A percentile compares a stretch with the other conserved stretches of the same genome.
Conservation (phyloP, 2,797 vertebrate genomes). For the Siniperca scherzeri region DNA sequence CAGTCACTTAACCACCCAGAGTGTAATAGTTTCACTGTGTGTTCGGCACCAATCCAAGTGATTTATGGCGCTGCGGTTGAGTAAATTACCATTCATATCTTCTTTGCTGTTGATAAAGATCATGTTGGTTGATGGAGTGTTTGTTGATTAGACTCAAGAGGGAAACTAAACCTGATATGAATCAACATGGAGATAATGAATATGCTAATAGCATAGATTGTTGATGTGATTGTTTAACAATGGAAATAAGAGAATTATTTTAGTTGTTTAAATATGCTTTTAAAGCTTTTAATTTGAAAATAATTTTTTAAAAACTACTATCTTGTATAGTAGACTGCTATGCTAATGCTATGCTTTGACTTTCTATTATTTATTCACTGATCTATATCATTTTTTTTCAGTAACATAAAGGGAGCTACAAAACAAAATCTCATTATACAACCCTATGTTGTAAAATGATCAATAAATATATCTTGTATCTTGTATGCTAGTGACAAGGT, state of each 20-base stretch:
- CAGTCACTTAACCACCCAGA: constrained; percentile 60
- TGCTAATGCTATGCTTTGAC: background rate
- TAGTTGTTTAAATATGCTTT: background rate
- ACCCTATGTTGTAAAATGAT: too few relatives aligned
- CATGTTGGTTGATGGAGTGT: constrained; percentile 56
- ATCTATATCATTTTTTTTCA: too few relatives aligned
- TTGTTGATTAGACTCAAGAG: constrained; percentile 52
- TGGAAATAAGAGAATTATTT: background rate
- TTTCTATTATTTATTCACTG: too few relatives aligned
- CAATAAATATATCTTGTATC: too few relatives aligned
- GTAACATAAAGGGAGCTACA: too few relatives aligned
- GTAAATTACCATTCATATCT: constrained; percentile 73
- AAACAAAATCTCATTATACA: too few relatives aligned
- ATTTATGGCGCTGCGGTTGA: constrained; percentile 69
- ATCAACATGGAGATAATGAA: constrained; percentile 53
- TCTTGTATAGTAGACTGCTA: background rate
- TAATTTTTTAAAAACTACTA: background rate
- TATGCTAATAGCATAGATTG: background rate
- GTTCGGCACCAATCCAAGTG: constrained; percentile 56
- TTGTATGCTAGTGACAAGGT: too few relatives aligned
- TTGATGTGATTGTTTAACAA: constrained; percentile 1
- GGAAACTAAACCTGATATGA: constrained; percentile 45
- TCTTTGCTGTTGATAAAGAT: constrained; percentile 66
- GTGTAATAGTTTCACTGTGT: constrained; percentile 52
- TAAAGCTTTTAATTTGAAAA: background rate